Evolutionary conservation across 2,113 vertebrate species (phyloP).

Genomic region (Protomyctophum bolini): DNA sequence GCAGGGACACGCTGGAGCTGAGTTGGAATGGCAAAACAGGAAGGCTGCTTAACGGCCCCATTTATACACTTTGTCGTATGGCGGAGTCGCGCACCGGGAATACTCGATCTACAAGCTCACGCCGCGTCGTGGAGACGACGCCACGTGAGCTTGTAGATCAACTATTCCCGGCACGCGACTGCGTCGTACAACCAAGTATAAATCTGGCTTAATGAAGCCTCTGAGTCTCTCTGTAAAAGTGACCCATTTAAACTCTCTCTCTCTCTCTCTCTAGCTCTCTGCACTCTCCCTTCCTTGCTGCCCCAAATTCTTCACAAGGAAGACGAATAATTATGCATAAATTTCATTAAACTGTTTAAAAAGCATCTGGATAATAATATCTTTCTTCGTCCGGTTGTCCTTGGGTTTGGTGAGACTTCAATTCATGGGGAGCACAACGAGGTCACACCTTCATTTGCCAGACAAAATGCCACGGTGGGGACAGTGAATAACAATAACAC

Average conservation of each 20-base stretch:
- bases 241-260: constrained; percentile 66
- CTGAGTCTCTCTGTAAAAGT: constrained; percentile 54
- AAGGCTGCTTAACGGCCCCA: constrained; percentile 9
- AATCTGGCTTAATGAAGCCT: constrained; percentile 57
- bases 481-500: constrained; percentile 56
- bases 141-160: too few relatives aligned
- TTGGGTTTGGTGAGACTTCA: constrained; percentile 35
- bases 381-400: constrained; percentile 44
- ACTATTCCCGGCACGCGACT: too few relatives aligned
- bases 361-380: constrained; percentile 52
- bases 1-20: constrained; percentile 51
- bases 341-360: constrained; percentile 66
- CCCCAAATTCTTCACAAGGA: constrained; percentile 66
- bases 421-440: constrained; percentile 28
- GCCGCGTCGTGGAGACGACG: too few relatives aligned
- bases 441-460: constrained; percentile 57
- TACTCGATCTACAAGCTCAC: too few relatives aligned
- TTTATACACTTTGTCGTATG: too few relatives aligned
- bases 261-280: neutral
- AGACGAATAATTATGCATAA: constrained; percentile 58
- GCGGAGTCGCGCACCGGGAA: too few relatives aligned
- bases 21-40: constrained; percentile 53
- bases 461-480: constrained; percentile 67
- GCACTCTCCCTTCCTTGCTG: constrained; percentile 22
- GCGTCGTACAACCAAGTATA: too few relatives aligned